A percentile compares a stretch with the other conserved stretches of the same genome.
Conservation (phyloP, 2,113 vertebrate species). For the Polypterus senegalus region DNA sequence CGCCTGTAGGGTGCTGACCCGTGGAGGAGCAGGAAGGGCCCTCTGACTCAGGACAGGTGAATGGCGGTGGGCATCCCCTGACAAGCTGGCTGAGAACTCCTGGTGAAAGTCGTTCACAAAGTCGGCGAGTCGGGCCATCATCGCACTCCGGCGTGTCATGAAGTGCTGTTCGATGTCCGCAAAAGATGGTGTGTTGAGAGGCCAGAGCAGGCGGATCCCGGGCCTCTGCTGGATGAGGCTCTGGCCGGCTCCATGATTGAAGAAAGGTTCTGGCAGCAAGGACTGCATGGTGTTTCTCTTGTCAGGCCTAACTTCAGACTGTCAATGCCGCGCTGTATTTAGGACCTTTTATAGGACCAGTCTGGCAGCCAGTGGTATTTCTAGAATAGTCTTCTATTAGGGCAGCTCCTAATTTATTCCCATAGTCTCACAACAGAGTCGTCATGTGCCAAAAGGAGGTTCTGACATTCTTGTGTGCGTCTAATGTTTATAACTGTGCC, state of each 20-base stretch:
- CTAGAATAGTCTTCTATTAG: too few relatives aligned
- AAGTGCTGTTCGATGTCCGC: conserved; percentile 38
- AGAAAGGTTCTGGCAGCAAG: conserved; percentile 28
- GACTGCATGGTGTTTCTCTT: conserved; percentile 28
- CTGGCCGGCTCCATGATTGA: conserved; percentile 28
- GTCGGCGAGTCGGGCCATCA: conserved; percentile 23
- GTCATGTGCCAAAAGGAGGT: too few relatives aligned
- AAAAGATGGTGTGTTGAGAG: conserved; percentile 17
- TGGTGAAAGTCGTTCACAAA: conserved; percentile 35
- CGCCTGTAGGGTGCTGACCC: background rate
- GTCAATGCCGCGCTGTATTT: too few relatives aligned
- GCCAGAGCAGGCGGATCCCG: conserved; percentile 31
- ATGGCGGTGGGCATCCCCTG: conserved; percentile 17
- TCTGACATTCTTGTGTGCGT: too few relatives aligned
- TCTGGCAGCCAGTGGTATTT: too few relatives aligned
- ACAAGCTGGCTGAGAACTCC: conserved; percentile 18
- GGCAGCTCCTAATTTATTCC: too few relatives aligned
- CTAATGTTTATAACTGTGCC: too few relatives aligned
- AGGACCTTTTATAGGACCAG: too few relatives aligned
- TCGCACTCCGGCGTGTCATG: conserved; percentile 27
- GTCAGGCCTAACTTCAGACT: too few relatives aligned
- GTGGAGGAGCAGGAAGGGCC: conserved; percentile 2
- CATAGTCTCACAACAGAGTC: too few relatives aligned
- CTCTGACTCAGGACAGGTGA: background rate
- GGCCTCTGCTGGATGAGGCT: conserved; percentile 35